phyloP scores from a whole-genome alignment of 1,140 invertebrate species.

The Dendroctonus valens region DNA sequence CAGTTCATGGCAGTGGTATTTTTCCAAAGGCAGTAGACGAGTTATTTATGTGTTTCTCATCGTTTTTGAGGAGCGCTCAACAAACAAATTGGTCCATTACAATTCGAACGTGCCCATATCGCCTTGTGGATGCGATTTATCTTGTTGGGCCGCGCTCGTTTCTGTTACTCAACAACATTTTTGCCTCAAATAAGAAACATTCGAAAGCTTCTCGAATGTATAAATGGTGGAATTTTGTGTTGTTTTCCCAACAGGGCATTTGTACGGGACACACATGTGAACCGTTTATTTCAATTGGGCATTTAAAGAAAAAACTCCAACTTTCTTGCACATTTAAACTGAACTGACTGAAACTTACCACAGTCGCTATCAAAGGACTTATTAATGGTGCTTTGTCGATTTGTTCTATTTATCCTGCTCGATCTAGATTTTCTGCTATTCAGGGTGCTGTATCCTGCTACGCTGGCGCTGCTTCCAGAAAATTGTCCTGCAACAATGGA shows the following conservation, averaged over 20 bases:
- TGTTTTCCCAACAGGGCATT: no score
- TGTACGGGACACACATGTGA: no score
- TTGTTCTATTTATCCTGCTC: constrained; percentile 50
- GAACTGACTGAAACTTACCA: constrained; percentile 34
- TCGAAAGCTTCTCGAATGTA: not conserved
- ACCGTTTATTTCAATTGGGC: no score
- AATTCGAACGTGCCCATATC: constrained; percentile 28
- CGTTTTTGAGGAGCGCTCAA: constrained; percentile 15
- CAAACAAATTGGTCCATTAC: constrained; percentile 31
- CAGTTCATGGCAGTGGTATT: constrained; percentile 8
- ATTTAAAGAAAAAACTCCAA: no score
- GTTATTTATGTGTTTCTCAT: constrained; percentile 22
- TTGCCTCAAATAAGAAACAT: constrained; percentile 14
- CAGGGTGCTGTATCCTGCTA: constrained; percentile 59
- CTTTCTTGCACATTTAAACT: no score
- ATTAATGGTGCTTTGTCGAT: constrained; percentile 57
- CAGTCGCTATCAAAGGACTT: constrained; percentile 51
- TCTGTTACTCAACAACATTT: constrained; percentile 11
- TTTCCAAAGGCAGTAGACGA: constrained; percentile 6
- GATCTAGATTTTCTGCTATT: constrained; percentile 56
- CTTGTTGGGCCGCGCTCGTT: not conserved
- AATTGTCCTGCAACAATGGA: constrained; percentile 39
- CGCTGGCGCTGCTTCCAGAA: constrained; percentile 54
- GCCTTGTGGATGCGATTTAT: constrained; percentile 11
- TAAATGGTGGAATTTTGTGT: no score